Base-by-base conservation (phyloP, 1,140 invertebrate species). In the Trichoplusia ni region DNA sequence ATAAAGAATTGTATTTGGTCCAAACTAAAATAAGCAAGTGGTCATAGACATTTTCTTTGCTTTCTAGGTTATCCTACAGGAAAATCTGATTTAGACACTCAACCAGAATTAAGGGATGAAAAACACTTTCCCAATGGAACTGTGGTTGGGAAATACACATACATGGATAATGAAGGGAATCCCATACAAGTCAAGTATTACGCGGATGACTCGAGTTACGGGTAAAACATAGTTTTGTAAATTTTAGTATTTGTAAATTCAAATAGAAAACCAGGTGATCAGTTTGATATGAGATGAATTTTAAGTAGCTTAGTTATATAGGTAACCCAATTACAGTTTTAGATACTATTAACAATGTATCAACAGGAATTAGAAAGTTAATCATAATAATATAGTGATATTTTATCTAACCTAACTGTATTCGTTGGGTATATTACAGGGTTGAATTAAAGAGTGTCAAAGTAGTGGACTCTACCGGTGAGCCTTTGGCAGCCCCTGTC, bases 61-160 rank as follows among this genome's bases (percentile, higher is more conserved):
- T 47, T 13, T 8, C 11, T 49, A 76, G 76, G 69, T 60, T 73
- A 64, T 40, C 73, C 76, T 5, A 58, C 56, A 25, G 21, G n/a
- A 9, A 51, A 64, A 44, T 9, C 14, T 21, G 65, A 64, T 37
- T 13, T 40, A 46, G 59, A 69, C 14, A 1, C 11, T 31, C 68
- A 65, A 31, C 14, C 66, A 25, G 42, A 75, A 8, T 23, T 49
- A 14, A 75, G 75, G 18, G 89, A 93, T 59, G 95, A 95, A 74
- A 91, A 93, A 67, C 89, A 90, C 33, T 91, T 90, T 47, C 75
- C 91, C 1, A 94, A 95, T 78, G 94, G 94, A 29, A 94, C 93
- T 8, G 90, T 95, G 2, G 82, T 91, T 18, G 95, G 94, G 1
- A 94, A 92, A 71, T 96, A 94, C 74, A 93, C 93, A 0, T 93